A percentile compares a stretch with the other conserved stretches of the same genome.
phyloP scores from a whole-genome alignment of 2,888 invertebrate species.

The Ormyrus nitidulus region DNA sequence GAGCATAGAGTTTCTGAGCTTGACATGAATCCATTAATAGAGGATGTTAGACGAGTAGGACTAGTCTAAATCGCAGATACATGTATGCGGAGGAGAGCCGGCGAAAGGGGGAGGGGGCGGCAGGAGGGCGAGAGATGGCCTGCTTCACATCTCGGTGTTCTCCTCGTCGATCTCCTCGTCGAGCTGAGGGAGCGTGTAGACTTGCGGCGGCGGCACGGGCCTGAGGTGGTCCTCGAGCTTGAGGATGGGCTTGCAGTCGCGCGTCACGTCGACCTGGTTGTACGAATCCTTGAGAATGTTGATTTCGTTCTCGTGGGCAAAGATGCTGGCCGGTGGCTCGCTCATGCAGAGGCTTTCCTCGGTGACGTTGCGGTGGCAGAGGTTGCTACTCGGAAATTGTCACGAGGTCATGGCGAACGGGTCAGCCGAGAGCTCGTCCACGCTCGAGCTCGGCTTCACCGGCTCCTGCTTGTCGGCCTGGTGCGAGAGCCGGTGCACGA shows the following conservation, averaged over 20 bases:
- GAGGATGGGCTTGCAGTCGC: slow-evolving; percentile 73
- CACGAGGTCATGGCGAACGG: slow-evolving; percentile 84
- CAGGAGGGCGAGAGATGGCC: slow-evolving; percentile 4
- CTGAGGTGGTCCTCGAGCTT: slow-evolving; percentile 71
- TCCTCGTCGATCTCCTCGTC: slow-evolving; percentile 73
- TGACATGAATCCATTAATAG: slow-evolving; percentile 32
- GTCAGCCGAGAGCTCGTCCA: slow-evolving; percentile 79
- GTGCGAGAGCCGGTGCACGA: slow-evolving; percentile 88
- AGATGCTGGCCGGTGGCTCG: slow-evolving; percentile 70
- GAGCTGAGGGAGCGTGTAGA: slow-evolving; percentile 73
- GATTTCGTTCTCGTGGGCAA: slow-evolving; percentile 74
- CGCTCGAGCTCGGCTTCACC: slow-evolving; percentile 80
- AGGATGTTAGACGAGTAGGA: slow-evolving; percentile 17
- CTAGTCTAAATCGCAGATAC: slow-evolving; percentile 19
- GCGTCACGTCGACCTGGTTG: slow-evolving; percentile 74
- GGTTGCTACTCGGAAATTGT: slow-evolving; percentile 79
- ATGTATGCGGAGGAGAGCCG: background rate
- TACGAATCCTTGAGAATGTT: slow-evolving; percentile 74
- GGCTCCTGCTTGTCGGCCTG: slow-evolving; percentile 77
- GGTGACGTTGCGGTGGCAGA: slow-evolving; percentile 71
- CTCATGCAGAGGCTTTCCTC: slow-evolving; percentile 71
- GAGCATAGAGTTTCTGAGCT: slow-evolving; percentile 68
- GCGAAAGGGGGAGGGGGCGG: background rate
- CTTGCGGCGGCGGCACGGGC: slow-evolving; percentile 59
- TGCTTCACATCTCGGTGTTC: slow-evolving; percentile 72